Percentiles rank a stretch among this genome's conserved stretches.
These are phyloP conservation scores for Aradophagus sp. DNA, from an alignment of 1,140 invertebrate species.

Conservation along the genomic window DNA sequence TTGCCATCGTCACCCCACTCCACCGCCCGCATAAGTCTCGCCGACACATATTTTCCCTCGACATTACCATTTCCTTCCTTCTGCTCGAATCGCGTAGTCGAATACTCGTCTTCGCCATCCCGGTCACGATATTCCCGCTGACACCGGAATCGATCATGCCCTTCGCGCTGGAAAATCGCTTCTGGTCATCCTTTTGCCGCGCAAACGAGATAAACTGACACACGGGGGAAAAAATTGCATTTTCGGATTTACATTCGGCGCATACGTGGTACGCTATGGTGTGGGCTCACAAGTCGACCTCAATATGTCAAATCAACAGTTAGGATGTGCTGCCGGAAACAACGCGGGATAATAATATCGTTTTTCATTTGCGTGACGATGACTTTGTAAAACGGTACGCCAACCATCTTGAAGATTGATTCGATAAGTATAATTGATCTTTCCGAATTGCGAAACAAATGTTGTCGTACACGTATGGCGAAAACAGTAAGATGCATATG, in stretches of 20 bases:
- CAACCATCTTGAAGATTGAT: no score
- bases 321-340: no score
- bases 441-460: no score
- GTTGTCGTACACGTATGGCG: no score
- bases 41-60: constrained; percentile 57
- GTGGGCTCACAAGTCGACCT: no score
- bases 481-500: no score
- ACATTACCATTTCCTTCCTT: constrained; percentile 59
- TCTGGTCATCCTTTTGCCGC: constrained; percentile 34
- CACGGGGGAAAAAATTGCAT: constrained; percentile 25
- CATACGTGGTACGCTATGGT: no score
- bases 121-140: constrained; percentile 29
- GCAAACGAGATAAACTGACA: constrained; percentile 19
- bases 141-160: constrained; percentile 55
- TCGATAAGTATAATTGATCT: no score
- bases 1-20: constrained; percentile 8
- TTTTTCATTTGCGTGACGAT: no score
- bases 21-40: constrained; percentile 40
- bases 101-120: constrained; percentile 31
- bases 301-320: no score
- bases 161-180: constrained; percentile 38
- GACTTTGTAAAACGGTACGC: no score
- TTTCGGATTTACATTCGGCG: constrained; percentile 16
- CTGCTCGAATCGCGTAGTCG: constrained; percentile 39
- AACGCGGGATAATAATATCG: no score